Evolutionary conservation across 2,888 invertebrate genomes (phyloP).

Genomic region (Rhabditoides inermis): DNA sequence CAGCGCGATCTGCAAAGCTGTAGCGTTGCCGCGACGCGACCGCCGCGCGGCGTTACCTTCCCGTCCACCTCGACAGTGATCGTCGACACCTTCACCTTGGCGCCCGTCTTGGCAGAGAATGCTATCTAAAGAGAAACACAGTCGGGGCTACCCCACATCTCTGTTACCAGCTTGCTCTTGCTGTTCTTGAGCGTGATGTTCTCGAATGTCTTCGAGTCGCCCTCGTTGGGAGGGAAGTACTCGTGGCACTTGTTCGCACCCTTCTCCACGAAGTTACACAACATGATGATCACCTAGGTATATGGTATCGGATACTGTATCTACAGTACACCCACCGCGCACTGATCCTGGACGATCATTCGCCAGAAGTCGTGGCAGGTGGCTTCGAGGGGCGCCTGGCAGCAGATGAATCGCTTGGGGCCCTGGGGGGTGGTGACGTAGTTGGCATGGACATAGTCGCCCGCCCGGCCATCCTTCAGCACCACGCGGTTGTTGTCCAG

Average conservation of each 20-base stretch:
- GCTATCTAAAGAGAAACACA: too few species aligned
- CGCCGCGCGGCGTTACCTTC: neutral
- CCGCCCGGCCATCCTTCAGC: conserved; percentile 12
- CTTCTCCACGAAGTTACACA: conserved; percentile 24
- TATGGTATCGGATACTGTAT: too few species aligned
- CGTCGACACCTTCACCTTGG: conserved; percentile 12
- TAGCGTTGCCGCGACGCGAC: too few species aligned
- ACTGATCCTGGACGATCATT: too few species aligned
- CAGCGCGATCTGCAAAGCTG: too few species aligned
- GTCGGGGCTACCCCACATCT: too few species aligned
- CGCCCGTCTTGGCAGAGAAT: conserved; percentile 8
- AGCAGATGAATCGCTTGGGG: conserved; percentile 25
- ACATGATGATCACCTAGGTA: conserved; percentile 26
- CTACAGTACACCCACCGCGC: too few species aligned
- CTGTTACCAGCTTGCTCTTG: too few species aligned
- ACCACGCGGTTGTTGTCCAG: conserved; percentile 23
- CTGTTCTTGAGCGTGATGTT: too few species aligned
- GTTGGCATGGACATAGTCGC: conserved; percentile 30
- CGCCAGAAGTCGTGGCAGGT: conserved; percentile 28
- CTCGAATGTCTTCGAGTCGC: conserved; percentile 9
- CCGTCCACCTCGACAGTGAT: conserved; percentile 12
- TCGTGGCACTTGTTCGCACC: conserved; percentile 21
- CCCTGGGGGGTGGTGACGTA: conserved; percentile 18
- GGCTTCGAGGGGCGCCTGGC: conserved; percentile 24
- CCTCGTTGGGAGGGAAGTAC: conserved; percentile 16